phyloP scores from a whole-genome alignment of 2,797 vertebrate species.

The Smutsia temminckii region DNA sequence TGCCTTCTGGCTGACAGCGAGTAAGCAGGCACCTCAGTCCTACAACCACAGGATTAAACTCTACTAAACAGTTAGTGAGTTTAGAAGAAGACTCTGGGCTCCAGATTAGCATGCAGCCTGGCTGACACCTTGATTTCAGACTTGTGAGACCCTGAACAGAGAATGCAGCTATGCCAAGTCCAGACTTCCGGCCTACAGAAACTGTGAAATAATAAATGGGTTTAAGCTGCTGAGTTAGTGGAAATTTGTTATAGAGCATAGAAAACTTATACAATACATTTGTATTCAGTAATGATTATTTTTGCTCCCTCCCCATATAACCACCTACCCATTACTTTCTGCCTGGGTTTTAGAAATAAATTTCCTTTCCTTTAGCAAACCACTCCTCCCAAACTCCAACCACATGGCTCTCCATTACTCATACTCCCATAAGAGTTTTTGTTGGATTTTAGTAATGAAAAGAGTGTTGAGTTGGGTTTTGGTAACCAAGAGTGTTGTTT shows the following conservation, averaged over 20 bases:
- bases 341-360: neutral
- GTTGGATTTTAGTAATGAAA: neutral
- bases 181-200: neutral
- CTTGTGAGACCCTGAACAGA: neutral
- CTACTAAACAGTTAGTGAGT: neutral
- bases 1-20: neutral
- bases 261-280: neutral
- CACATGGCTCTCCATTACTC: neutral
- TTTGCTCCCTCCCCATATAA: neutral
- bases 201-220: neutral
- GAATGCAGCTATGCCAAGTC: neutral
- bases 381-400: neutral
- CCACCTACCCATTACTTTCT: neutral
- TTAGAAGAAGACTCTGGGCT: neutral
- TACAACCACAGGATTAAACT: neutral
- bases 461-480: neutral
- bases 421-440: neutral
- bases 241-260: neutral
- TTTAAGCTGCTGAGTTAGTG: neutral
- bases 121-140: neutral
- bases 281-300: neutral
- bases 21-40: neutral
- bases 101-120: neutral
- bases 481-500: neutral
- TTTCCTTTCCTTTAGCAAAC: neutral